Base-by-base conservation (phyloP, 2,888 invertebrate species). In the Tyria jacobaeae region DNA sequence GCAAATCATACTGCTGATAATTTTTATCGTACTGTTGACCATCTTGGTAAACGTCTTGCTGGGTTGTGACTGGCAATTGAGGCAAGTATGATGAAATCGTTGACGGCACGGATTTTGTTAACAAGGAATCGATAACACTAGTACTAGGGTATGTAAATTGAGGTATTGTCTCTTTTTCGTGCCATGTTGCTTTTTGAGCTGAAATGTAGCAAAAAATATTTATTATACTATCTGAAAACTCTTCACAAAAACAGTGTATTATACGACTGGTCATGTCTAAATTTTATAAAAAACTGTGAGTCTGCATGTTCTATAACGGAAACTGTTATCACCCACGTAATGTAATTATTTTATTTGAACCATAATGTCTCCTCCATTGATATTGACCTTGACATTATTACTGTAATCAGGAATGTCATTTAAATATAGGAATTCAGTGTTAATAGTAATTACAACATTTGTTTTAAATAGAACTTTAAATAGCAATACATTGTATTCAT, bases 101-200 rank as follows among this genome's bases (percentile, higher is more conserved):
- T 65, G 88, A 85, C 76, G 88, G 84, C 73, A 89, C 80, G 65
- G 89, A 83, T 77, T 89, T 90, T 61, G 87, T 70, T 81, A 89
- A 73, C 71, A 88, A 82, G 57, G 84, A 79, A 66, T 89, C 89
- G 64, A 86, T 86, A 62, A 87, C 89, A 86, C 84, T 89, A 56
- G 86, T 86, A 48, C 83, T 82, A 66, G 89, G 85, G 78, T 91
- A 92, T 49, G 89, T 87, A 81, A 91, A 91, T 72, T 90, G 89
- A 41, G 87, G 78, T 61, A 83, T 78, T 62, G 81, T 83, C 62
- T 93, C 93, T 41, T 87, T 76, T 79, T 92, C 92, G 71, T 86
- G 88, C 92, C 92, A 93, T 69, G 91, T 78, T 57, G 91, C 76
- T 82, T 92, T 92, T 85, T 92, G 93, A 85, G 91, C 94, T 94